Evolutionary conservation across 2,797 vertebrate genomes (phyloP), one percentile per base, ranked within the genome.

Genomic region (Protosalanx chinensis): DNA sequence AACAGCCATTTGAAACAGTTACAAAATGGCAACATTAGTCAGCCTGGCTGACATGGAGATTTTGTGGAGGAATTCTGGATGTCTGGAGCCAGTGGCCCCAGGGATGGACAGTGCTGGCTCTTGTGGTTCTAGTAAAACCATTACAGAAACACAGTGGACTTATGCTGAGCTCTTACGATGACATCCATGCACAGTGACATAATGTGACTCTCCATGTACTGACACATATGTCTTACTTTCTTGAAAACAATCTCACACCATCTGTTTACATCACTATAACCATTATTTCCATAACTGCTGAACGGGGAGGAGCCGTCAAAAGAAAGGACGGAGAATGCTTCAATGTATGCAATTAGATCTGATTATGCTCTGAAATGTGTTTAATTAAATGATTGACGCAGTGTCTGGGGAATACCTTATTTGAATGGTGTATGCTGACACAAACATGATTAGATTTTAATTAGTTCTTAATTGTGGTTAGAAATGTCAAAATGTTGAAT

Each of bases 21-120:
- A 68, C 30, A 59, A 65, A 60, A 20, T 10, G 18, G 18, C 12
- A 73, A 74, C 78, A 70, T 71, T 23, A 80, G 56, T 80, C 15
- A 60, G 68, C 67, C 7, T 66, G 15, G 16, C 57, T 30, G 64
- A 46, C 33, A 76, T 33, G 68, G 27, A 72, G 63, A 30, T 66
- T 6, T 59, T 66, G 61, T 67, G 57, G 74, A 59, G 10, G 37
- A 41, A 41, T 41, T 41, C 41, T 41, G 41, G 66, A 32, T 6
- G 66, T 53, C 66, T n/a, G 51, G 49, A 16, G 30, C 51, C 49
- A 57, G 51, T 20, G n/a, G 67, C 53, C 67, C 57, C n/a, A 8
- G 67, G 53, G 13, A 63, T n/a, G 18, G 49, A 68, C 53, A 35
- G 59, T 80, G 53, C 35, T 68, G 66, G 74, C 76, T 77, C 0